Conservation (phyloP, 2,113 vertebrate genomes). For the Gnathonemus echidnorhynchus region DNA sequence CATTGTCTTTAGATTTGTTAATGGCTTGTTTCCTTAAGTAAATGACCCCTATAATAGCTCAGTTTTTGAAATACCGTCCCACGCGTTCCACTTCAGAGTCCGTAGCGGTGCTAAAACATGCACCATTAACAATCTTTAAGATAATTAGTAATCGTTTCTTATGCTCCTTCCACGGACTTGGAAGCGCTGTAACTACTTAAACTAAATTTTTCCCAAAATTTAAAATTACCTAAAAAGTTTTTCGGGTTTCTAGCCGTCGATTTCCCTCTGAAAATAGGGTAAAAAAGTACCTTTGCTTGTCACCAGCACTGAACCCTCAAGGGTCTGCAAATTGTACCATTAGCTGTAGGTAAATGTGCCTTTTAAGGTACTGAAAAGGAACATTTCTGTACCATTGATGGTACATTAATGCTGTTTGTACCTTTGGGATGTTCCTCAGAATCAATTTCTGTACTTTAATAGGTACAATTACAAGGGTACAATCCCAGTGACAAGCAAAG, state of each 20-base stretch:
- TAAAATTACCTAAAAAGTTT: not conserved
- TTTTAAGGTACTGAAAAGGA: no score
- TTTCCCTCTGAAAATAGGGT: not conserved
- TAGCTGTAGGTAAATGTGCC: no score
- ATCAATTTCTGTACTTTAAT: no score
- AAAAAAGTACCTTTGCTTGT: no score
- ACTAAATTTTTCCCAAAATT: not conserved
- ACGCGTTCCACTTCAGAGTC: not conserved
- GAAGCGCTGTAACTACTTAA: not conserved
- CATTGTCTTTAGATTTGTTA: not conserved
- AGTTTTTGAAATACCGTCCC: not conserved
- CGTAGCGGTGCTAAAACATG: not conserved
- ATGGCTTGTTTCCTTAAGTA: conserved; percentile 9
- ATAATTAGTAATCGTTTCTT: not conserved
- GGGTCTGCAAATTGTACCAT: no score
- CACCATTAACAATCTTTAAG: not conserved
- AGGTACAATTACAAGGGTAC: no score
- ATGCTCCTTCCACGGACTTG: not conserved
- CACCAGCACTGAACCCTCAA: no score
- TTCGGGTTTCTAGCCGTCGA: not conserved
- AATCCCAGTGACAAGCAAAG: no score
- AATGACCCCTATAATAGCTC: not conserved
- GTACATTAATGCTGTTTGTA: no score
- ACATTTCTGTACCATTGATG: no score
- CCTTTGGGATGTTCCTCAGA: no score